These are phyloP conservation scores for Colinus virginianus DNA, from an alignment of 2,113 vertebrate genomes.

Conservation along the genomic window DNA sequence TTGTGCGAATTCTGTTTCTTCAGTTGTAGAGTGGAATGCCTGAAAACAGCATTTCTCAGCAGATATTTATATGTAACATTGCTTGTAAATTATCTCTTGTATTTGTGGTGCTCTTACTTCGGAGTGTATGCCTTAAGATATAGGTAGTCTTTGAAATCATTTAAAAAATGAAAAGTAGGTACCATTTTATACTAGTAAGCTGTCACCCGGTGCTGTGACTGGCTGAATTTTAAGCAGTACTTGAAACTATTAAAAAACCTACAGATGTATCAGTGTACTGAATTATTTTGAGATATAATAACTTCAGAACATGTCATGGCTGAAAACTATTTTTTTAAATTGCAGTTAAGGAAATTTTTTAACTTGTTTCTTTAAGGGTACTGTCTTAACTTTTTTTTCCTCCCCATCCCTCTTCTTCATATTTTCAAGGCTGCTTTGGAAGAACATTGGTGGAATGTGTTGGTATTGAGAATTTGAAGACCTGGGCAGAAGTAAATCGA, in stretches of 20 bases:
- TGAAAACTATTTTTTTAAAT: neutral
- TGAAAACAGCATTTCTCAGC: neutral
- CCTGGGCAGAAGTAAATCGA: slow-evolving; percentile 90
- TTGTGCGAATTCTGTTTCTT: neutral
- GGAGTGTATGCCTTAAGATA: neutral
- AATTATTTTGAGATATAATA: neutral
- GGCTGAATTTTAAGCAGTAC: neutral
- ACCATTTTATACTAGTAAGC: neutral
- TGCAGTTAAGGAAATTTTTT: neutral
- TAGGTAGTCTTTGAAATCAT: neutral
- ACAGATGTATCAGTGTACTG: neutral
- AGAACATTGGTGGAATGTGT: slow-evolving; percentile 88
- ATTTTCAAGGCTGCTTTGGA: slow-evolving; percentile 86
- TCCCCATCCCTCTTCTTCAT: neutral
- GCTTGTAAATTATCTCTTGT: neutral
- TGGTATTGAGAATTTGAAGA: slow-evolving; percentile 85
- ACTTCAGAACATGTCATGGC: neutral
- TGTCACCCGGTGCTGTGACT: neutral
- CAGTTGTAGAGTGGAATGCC: neutral
- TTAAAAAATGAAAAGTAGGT: neutral
- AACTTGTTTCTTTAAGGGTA: neutral
- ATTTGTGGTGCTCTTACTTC: neutral
- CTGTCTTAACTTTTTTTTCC: neutral
- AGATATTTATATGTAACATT: neutral
- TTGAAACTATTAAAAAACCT: neutral